Evolutionary conservation across 2,888 invertebrate species (phyloP).

Genomic region (Drosophila antonietae): DNA sequence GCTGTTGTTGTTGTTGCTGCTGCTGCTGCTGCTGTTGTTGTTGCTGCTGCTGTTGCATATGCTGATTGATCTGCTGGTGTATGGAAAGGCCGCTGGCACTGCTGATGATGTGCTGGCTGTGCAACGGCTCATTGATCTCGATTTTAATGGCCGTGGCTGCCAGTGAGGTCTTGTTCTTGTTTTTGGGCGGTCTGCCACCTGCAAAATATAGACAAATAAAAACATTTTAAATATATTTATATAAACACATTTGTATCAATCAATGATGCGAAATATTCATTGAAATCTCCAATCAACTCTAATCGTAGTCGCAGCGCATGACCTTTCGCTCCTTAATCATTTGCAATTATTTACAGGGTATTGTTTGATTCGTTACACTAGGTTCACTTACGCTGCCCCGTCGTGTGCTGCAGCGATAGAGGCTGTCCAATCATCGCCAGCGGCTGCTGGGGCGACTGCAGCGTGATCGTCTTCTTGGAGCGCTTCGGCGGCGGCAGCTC

Average conservation of each 20-base stretch:
- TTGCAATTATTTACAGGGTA: not conserved
- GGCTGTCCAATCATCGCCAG: conserved; percentile 84
- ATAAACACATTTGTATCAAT: no score
- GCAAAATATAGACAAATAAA: conserved; percentile 1
- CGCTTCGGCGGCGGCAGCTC: conserved; percentile 84
- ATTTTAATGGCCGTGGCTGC: conserved; percentile 82
- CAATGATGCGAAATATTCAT: no score
- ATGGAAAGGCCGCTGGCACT: conserved; percentile 82
- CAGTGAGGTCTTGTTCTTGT: conserved; percentile 80
- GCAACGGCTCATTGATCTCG: conserved; percentile 82
- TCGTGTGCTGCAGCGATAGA: conserved; percentile 83
- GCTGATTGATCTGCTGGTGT: conserved; percentile 83
- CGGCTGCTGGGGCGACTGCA: conserved; percentile 82
- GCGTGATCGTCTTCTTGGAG: conserved; percentile 82
- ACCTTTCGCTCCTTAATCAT: no score
- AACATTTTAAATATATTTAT: no score
- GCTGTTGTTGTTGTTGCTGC: conserved; percentile 74
- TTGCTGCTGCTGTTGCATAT: conserved; percentile 77
- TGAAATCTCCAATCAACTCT: no score
- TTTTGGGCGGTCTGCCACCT: conserved; percentile 84
- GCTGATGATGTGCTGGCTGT: conserved; percentile 82
- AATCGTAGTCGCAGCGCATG: no score
- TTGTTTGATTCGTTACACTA: not conserved
- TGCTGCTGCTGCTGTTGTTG: conserved; percentile 76
- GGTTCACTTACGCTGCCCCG: conserved; percentile 82